Evolutionary conservation across 53 echinoderm and acorn worm genomes (phyloP), one percentile per base, ranked within the genome.

Genomic region (Echinarachnius parma): DNA sequence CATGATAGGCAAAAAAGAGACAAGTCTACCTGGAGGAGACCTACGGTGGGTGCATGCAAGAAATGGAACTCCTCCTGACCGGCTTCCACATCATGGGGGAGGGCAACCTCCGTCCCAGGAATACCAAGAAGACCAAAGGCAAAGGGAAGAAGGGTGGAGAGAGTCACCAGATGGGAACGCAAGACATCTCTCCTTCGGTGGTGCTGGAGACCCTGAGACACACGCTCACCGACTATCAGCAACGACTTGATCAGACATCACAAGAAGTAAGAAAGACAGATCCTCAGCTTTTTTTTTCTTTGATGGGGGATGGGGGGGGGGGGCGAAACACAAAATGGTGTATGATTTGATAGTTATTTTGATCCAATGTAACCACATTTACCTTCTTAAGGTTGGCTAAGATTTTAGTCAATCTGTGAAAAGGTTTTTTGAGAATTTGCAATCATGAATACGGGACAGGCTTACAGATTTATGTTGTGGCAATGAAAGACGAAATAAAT

Each of bases 31-130:
- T 92, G 26, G 92, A 92, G 53, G 88, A 98, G 74, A 98, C 98
- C 3, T 98, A 98, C 28, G 98, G 98, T 4, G 98, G 98, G 27
- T 84, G 98, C 74, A 98, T 98, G 98, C 71, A 80, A 34, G 98
- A 98, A 26, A 67, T 98, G 21, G 98, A 92, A 46, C 66, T 98
- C 18, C 88, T 98, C 27, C 77, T 98, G 4, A 66, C 86, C 15
- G 86, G 83, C 80, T 91, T 86, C 68, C 80, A 91, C 34, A 20
- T 91, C 21, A 32, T 72, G 37, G 74, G 74, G 44, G 74, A 72
- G 42, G 74, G 74, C 39, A 72, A 72, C 57, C 19, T 72, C 25
- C 25, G 74, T 23, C 74, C 74, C 15, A 72, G 35, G 74, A n/a
- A n/a, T n/a, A 72, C 28, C 28, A 72, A 59, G 48, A 50, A 22